Percentiles rank a stretch among this genome's conserved stretches.
Conservation (phyloP, 2,113 vertebrate species). For the Etheostoma spectabile region DNA sequence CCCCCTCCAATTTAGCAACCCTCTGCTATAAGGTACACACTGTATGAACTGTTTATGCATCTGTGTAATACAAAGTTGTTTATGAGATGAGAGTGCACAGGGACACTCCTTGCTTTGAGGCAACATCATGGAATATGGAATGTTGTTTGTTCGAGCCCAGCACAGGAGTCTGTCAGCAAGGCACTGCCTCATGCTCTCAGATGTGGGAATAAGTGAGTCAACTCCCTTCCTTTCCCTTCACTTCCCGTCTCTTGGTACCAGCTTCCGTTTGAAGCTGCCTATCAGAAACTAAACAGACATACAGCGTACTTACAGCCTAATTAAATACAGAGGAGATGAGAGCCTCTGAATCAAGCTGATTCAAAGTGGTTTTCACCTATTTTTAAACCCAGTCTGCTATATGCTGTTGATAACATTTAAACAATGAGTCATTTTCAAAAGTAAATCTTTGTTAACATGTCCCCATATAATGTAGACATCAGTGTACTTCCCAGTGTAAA, state of each 20-base stretch:
- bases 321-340: slow-evolving; percentile 57
- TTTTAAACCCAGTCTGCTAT: slow-evolving; percentile 13
- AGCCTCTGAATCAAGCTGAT: slow-evolving; percentile 33
- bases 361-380: slow-evolving; percentile 25
- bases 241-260: slow-evolving; percentile 73
- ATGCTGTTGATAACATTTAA: slow-evolving; percentile 18
- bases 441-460: neutral
- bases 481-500: neutral
- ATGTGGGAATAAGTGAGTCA: slow-evolving; percentile 69
- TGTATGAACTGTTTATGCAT: neutral
- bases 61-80: neutral
- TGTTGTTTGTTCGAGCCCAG: slow-evolving; percentile 10
- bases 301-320: slow-evolving; percentile 33
- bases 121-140: neutral
- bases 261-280: slow-evolving; percentile 74
- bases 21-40: slow-evolving; percentile 94
- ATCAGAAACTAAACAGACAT: slow-evolving; percentile 69
- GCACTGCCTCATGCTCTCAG: slow-evolving; percentile 37
- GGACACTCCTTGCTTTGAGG: neutral
- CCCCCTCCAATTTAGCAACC: slow-evolving; percentile 96
- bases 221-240: slow-evolving; percentile 64
- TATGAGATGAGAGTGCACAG: neutral
- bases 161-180: slow-evolving; percentile 33
- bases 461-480: neutral
- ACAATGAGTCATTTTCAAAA: slow-evolving; percentile 7